Percentiles rank a stretch among this genome's conserved stretches.
Conservation (phyloP, 2,888 invertebrate species). For the Crematogaster levior region DNA sequence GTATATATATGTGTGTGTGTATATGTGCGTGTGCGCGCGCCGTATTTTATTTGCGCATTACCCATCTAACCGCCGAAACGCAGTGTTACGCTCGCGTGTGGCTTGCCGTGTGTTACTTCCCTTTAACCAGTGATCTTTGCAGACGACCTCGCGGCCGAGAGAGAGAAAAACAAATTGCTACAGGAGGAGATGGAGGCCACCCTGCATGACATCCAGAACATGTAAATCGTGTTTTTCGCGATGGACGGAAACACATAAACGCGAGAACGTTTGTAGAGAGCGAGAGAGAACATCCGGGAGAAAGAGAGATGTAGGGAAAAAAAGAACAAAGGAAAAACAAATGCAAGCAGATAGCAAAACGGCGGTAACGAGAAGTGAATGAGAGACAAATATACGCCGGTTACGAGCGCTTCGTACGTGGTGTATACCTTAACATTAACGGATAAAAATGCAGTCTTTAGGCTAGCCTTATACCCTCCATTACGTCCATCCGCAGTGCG, state of each 20-base stretch:
- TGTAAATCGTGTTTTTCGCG: conserved; percentile 89
- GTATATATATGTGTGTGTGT: conserved; percentile 70
- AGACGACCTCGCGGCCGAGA: conserved; percentile 98
- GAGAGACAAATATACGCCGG: conserved; percentile 54
- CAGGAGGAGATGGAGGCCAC: conserved; percentile 99
- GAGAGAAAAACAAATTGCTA: conserved; percentile 98
- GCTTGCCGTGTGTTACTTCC: conserved; percentile 70
- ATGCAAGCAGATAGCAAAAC: conserved; percentile 14
- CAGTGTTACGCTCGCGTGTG: conserved; percentile 47
- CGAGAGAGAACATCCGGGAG: conserved; percentile 13
- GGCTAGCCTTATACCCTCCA: conserved; percentile 64
- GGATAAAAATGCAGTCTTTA: conserved; percentile 61
- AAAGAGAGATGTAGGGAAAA: conserved; percentile 11
- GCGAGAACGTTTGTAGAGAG: conserved; percentile 24
- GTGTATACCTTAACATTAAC: conserved; percentile 66
- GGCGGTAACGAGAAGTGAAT: conserved; percentile 47
- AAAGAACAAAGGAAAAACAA: conserved; percentile 8
- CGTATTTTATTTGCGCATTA: conserved; percentile 48
- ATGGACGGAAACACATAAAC: conserved; percentile 59
- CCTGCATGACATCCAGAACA: conserved; percentile 99
- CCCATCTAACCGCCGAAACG: conserved; percentile 48
- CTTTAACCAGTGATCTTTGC: conserved; percentile 87
- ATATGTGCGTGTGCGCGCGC: conserved; percentile 71
- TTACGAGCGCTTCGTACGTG: conserved; percentile 67
- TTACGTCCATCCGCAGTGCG: conserved; percentile 56